Evolutionary conservation across 2,113 vertebrate genomes (phyloP), one percentile per base, ranked within the genome.

Genomic region (Pelusios castaneus): DNA sequence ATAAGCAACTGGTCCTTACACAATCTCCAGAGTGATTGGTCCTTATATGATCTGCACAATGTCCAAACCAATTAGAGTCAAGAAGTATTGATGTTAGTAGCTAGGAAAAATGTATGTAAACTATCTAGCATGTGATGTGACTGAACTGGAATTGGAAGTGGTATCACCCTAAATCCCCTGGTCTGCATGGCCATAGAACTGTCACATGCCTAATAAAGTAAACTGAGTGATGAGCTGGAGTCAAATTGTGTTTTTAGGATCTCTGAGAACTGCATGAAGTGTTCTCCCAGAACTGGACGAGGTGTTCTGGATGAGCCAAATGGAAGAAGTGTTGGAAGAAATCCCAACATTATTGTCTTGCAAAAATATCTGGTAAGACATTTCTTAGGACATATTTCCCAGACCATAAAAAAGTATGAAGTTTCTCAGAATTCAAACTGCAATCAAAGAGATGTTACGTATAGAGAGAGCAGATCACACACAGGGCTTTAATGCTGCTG

Each of bases 401-500:
- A 86, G 89, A 75, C 45, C 67, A 87, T 82, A 80, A 81, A 92
- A 91, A 92, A 1, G 45, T 0, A 81, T 58, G 51, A 49, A 87
- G 49, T 78, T n/a, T 45, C 85, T 93, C 58, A 2, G 49, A 16
- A 88, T 51, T 84, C 52, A 38, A 93, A 92, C 63, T 63, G 55
- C 1, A 82, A 84, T 9, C 63, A 95, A 80, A 91, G 63, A 49
- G 93, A 95, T 52, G 29, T 89, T 54, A 58, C 56, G 22, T 49
- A 58, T 31, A 49, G 24, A 22, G 0, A 8, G 43, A 82, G 49
- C 49, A 75, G 56, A 89, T 76, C 88, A 84, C 38, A 91, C 88
- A 84, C 38, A 90, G 94, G 95, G 85, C 82, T 95, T 93, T 92
- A 91, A 89, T 63, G 45, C 17, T 31, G 73, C 91, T 96, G 41